Evolutionary conservation across 2,797 vertebrate species (phyloP), one percentile per base, ranked within the genome.

Genomic region (Saxicola maurus): DNA sequence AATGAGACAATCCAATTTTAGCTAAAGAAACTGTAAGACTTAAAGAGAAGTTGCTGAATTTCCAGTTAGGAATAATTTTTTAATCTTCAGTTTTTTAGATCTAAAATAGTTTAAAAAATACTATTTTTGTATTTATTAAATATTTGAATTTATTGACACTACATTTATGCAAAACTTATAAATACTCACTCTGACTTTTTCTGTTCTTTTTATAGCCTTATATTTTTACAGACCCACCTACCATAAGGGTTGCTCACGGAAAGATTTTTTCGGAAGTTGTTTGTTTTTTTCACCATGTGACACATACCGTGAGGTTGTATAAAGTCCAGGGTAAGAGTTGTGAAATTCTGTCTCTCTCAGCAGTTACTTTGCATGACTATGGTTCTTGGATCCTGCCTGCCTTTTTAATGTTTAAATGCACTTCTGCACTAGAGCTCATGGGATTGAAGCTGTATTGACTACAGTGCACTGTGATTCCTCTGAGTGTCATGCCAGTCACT

Each of bases 231-330:
- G 95, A 97, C n/a, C 96, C 96, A 10, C 98, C 98, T 55, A 81
- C 97, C 61, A 89, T 99, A 73, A 97, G 98, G 86, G 97, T 99
- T 91, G 96, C 97, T 45, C 97, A 88, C 88, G 99, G 99, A 69
- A 97, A 68, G 6, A 82, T 99, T 92, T 99, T 98, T 95, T 98
- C 98, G 21, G 98, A 99, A 89, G 97, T 99, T 94, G 98, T 98
- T 78, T 98, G 97, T 88, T 97, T 97, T 95, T 98, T 98, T 80
- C 94, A 88, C 38, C 98, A 98, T 6, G 89, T 99, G 85, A 98
- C 97, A 11, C 98, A 99, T 94, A 98, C 95, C 6, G 76, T 97
- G 25, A 97, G 98, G 25, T 96, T 99, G 10, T 98, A 97, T 92
- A 97, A 98, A 74, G 79, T 98, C 52, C 97, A 97, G 6, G 98